Base-by-base conservation (phyloP, 2,888 invertebrate species). In the Euplagia quadripunctaria region DNA sequence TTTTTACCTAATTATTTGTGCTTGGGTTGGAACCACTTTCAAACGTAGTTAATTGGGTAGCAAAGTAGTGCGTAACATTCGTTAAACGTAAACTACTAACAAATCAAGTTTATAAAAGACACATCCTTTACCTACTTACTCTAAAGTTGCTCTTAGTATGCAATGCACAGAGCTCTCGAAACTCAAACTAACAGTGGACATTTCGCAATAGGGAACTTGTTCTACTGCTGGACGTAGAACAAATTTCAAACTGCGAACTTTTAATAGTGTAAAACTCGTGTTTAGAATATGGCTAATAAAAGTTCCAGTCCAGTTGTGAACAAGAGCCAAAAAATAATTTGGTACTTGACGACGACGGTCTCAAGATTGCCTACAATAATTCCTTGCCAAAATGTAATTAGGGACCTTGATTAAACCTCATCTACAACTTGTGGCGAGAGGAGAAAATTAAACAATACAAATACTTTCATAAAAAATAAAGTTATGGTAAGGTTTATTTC, bases 401-500 rank as follows among this genome's bases (percentile, higher is more conserved):
- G 31, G 49, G 31, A 16, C 11, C 65, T 66, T 66, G 49, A 66
- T 41, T 66, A 66, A 66, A 66, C 16, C 66, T 66, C 51, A 31
- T 66, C 41, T 66, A 66, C 66, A 51, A 51, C 16, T 66, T 66
- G 9, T 41, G 51, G 51, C 51, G 51, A 66, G 51, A 41, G 9
- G 41, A 49, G 66, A 41, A 66, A 66, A 66, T 66, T 16, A 51
- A 66, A 51, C 66, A 66, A 66, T 16, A 16, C 17, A 31, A 66
- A 51, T 51, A 17, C 41, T 51, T 17, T 41, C 41, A 66, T 66
- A 51, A 66, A 66, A 51, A 66, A 11, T 51, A 51, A 66, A 31
- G 31, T 41, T 31, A 41, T 17, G 16, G 41, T 17, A 41, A 41
- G 51, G 16, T 66, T 66, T 17, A 11, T 31, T 49, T 49, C 51